Conservation (phyloP, 2,797 vertebrate species). For the Anomalospiza imberbis region DNA sequence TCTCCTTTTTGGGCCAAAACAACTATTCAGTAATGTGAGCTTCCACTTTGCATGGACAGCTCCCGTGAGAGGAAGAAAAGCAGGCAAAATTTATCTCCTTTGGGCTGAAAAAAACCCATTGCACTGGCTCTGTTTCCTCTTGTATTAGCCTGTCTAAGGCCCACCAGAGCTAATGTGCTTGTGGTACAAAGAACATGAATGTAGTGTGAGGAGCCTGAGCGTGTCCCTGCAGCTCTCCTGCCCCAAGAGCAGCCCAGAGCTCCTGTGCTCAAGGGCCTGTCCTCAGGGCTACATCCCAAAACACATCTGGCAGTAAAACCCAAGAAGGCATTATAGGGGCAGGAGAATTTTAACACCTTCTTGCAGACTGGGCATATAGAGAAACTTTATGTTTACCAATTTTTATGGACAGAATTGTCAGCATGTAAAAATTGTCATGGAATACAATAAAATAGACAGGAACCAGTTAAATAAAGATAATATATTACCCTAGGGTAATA, state of each 20-base stretch:
- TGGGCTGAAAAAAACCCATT: background rate
- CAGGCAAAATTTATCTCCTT: background rate
- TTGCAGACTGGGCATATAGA: background rate
- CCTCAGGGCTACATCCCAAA: background rate
- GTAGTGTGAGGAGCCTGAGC: background rate
- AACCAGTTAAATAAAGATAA: background rate
- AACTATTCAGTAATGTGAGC: background rate
- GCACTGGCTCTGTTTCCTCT: background rate
- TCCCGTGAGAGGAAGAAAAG: background rate
- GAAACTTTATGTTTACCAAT: background rate
- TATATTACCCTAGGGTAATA: background rate
- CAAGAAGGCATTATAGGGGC: fast-evolving
- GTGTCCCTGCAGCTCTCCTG: background rate
- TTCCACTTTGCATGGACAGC: background rate
- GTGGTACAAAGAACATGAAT: background rate
- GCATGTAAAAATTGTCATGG: background rate
- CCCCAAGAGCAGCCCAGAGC: background rate
- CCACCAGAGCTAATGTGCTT: no score
- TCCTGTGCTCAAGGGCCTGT: background rate
- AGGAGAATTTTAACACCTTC: background rate
- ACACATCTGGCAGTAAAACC: background rate
- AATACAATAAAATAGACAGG: background rate
- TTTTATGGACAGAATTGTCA: background rate
- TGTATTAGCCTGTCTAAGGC: background rate
- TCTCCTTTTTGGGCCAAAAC: background rate